Evolutionary conservation across 1,140 invertebrate genomes (phyloP).

Genomic region (Heliconius melpomene): DNA sequence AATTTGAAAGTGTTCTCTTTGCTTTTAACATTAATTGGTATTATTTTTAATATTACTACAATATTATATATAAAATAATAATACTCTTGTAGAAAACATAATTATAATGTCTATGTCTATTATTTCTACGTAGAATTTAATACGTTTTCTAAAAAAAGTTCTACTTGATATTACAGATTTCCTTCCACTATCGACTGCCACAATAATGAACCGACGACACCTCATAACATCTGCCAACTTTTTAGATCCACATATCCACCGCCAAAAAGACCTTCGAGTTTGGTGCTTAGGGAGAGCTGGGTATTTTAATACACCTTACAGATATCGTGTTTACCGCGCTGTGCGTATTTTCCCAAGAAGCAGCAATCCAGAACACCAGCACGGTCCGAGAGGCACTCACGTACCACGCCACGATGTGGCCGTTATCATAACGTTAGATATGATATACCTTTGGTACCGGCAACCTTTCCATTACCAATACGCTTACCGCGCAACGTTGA

Average conservation of each 20-base stretch:
- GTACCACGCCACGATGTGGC: conserved; percentile 53
- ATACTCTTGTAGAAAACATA: too few species aligned
- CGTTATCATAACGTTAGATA: conserved; percentile 53
- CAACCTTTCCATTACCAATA: conserved; percentile 37
- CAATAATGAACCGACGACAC: conserved; percentile 52
- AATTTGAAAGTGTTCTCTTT: too few species aligned
- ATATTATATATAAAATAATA: too few species aligned
- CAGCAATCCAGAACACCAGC: conserved; percentile 55
- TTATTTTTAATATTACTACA: too few species aligned
- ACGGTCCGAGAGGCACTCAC: conserved; percentile 50
- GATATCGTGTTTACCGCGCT: conserved; percentile 58
- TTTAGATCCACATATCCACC: conserved; percentile 47
- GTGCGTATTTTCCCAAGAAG: conserved; percentile 54
- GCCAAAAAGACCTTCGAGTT: conserved; percentile 50
- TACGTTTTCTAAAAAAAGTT: too few species aligned
- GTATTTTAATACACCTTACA: conserved; percentile 47
- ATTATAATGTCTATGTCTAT: too few species aligned
- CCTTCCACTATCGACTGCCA: conserved; percentile 43
- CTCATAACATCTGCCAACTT: conserved; percentile 54
- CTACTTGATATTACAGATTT: conserved; percentile 47
- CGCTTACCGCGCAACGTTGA: conserved; percentile 39
- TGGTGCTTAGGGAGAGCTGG: conserved; percentile 57
- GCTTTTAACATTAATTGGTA: too few species aligned
- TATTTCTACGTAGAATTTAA: too few species aligned
- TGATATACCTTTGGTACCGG: conserved; percentile 51